Evolutionary conservation across 2,113 vertebrate species (phyloP).

Genomic region (Syngnathoides biaculeatus): DNA sequence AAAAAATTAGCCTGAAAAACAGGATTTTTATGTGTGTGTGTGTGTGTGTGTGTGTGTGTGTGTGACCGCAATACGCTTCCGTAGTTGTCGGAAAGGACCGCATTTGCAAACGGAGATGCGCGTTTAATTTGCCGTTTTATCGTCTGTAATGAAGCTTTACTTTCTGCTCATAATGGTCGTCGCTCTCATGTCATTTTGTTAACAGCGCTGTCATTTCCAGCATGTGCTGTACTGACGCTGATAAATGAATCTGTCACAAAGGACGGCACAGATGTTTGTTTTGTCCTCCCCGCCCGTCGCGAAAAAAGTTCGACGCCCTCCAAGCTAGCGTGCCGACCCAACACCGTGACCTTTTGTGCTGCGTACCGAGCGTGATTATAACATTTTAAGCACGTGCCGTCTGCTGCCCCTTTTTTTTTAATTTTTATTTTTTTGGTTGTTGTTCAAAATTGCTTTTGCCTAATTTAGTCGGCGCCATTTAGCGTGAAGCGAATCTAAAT

Average conservation of each 20-base stretch:
- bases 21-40: too few relatives aligned
- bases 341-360: background rate
- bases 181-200: background rate
- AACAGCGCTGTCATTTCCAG: background rate
- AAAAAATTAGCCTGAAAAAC: too few relatives aligned
- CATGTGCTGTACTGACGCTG: slow-evolving; percentile 19
- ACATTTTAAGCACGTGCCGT: background rate
- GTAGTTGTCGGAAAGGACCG: background rate
- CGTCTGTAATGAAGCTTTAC: background rate
- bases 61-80: too few relatives aligned
- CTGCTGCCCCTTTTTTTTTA: background rate
- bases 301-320: background rate
- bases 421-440: background rate
- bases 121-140: background rate
- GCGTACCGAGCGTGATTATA: background rate
- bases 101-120: background rate
- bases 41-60: too few relatives aligned
- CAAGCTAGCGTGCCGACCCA: background rate
- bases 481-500: slow-evolving; percentile 25
- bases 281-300: slow-evolving; percentile 12
- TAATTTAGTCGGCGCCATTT: slow-evolving; percentile 10
- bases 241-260: slow-evolving; percentile 40
- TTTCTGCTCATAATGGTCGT: background rate
- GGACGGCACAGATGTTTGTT: slow-evolving; percentile 38
- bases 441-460: background rate